A percentile compares a stretch with the other conserved stretches of the same genome.
Evolutionary conservation across 2,888 invertebrate genomes (phyloP).

Genomic region (Diogma glabrata): DNA sequence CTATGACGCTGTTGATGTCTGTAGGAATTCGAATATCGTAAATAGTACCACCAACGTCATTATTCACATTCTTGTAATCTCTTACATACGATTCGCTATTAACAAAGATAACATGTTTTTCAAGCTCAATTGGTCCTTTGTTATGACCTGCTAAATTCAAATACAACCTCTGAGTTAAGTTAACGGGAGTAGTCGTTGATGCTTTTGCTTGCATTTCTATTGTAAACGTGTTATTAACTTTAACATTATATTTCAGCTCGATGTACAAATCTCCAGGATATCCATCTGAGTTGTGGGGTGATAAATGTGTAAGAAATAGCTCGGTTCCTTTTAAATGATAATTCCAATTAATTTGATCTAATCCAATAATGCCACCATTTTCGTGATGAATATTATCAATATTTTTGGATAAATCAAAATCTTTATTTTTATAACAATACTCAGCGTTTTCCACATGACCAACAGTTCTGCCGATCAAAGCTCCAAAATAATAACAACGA

Average conservation of each 20-base stretch:
- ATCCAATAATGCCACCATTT: conserved; percentile 6
- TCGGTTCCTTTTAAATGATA: neutral
- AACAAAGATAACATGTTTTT: conserved; percentile 9
- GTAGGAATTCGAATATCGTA: conserved; percentile 11
- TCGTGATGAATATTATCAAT: neutral
- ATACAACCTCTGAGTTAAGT: conserved; percentile 1
- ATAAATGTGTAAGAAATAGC: neutral
- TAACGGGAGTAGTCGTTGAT: conserved; percentile 2
- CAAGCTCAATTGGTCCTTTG: conserved; percentile 2
- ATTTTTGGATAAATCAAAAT: neutral
- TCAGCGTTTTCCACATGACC: neutral
- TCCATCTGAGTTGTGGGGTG: neutral
- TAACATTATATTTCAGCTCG: neutral
- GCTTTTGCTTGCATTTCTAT: conserved; percentile 1
- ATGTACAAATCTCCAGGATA: conserved; percentile 9
- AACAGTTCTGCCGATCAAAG: conserved; percentile 2
- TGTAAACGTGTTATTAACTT: conserved; percentile 1
- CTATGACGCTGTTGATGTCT: too few species aligned
- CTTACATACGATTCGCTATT: neutral
- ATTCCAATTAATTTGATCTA: conserved; percentile 11
- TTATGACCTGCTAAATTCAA: conserved; percentile 11
- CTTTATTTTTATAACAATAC: neutral
- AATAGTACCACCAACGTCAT: conserved; percentile 6
- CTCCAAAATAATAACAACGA: neutral
- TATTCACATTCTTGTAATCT: neutral